Base-by-base conservation (phyloP, 1,140 invertebrate genomes). In the Pectinophora gossypiella region DNA sequence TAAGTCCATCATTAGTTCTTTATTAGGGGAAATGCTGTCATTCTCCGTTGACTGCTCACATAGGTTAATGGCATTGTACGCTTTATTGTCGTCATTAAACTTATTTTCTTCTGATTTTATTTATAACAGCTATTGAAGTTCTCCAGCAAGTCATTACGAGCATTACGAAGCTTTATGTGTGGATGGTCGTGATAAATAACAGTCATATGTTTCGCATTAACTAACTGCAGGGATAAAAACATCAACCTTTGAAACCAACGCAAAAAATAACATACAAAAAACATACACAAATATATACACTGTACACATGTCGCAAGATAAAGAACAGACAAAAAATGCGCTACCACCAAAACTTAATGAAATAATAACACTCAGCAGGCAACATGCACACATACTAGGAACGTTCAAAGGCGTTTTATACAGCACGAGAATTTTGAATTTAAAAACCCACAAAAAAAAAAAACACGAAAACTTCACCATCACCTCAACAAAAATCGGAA, bases 321-420 rank as follows among this genome's bases (percentile, higher is more conserved):
- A 51, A 42, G 36, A 40, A 48, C 15, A 53, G 36, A 51, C 13
- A 32, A 9, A 40, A 54, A 50, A 35, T 16, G n/a, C n/a, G 27
- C 57, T 69, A 67, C 53, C 58, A 63, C 56, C 55, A 72, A 68
- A 57, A 64, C 40, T 32, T 47, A 61, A 46, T 42, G 19, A 56
- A 59, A 61, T 51, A 60, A 66, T 59, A 63, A 68, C 67, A 69
- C 66, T 68, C 61, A 61, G 56, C 73, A 78, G 77, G 74, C 72
- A 76, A 74, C 76, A 79, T 79, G 76, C 76, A 80, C 74, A 75
- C 68, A 70, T 56, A 79, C 64, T 44, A 65, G 72, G 68, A 76
- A 74, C 68, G 64, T 69, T 67, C 72, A 52, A 40, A 40, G 47
- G 61, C 54, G 52, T 60, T 60, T 38, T 49, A 19, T 53, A 61